Conservation (phyloP, 2,113 vertebrate genomes). For the Stegastes partitus region DNA sequence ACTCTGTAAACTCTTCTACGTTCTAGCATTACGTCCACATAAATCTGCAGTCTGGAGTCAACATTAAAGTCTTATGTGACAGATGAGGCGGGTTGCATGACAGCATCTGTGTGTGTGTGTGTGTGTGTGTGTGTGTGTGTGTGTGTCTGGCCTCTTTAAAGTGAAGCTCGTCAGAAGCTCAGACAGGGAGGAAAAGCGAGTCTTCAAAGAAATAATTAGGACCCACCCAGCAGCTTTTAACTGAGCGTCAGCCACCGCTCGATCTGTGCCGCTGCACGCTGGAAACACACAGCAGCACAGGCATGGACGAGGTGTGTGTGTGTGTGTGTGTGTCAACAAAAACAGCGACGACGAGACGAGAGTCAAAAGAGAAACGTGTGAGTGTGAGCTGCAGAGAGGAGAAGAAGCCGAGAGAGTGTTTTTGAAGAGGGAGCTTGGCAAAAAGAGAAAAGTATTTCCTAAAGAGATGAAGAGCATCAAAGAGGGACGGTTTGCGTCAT, state of each 20-base stretch:
- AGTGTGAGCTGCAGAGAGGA: not conserved
- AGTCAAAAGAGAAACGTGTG: constrained; percentile 2
- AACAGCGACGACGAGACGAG: not conserved
- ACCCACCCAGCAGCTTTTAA: constrained; percentile 76
- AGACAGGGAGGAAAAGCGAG: constrained; percentile 73
- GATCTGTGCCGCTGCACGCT: constrained; percentile 56
- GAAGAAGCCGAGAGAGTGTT: not conserved
- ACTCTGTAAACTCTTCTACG: not conserved
- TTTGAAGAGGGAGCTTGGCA: not conserved
- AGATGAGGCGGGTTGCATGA: constrained; percentile 49
- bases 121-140: constrained; percentile 34
- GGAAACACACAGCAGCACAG: constrained; percentile 44
- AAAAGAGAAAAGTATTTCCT: not conserved
- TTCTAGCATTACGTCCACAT: constrained; percentile 36
- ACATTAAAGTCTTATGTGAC: constrained; percentile 59
- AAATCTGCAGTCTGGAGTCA: constrained; percentile 58
- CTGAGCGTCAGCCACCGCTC: constrained; percentile 54
- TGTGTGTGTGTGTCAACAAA: constrained; percentile 37
- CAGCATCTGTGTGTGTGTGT: constrained; percentile 29
- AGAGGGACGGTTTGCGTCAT: not conserved
- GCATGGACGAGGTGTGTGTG: constrained; percentile 44
- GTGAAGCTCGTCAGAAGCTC: constrained; percentile 73
- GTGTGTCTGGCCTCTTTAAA: constrained; percentile 68
- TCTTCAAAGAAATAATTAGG: constrained; percentile 81
- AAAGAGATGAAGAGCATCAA: constrained; percentile 7